A percentile compares a stretch with the other conserved stretches of the same genome.
Evolutionary conservation across 2,888 invertebrate genomes (phyloP).

Genomic region (Tyria jacobaeae): DNA sequence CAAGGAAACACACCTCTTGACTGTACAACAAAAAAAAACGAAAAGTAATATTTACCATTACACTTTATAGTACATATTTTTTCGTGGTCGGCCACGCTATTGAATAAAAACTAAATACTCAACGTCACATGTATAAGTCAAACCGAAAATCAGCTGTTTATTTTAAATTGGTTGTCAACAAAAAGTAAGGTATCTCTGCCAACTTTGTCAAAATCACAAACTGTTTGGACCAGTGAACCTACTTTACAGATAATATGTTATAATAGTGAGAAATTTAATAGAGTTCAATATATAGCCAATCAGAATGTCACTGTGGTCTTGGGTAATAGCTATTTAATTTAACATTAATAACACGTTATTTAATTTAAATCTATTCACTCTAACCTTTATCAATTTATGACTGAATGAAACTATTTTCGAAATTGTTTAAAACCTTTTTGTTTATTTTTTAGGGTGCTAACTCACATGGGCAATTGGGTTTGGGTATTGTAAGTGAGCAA

Average conservation of each 20-base stretch:
- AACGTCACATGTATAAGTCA: background rate
- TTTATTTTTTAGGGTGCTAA: constrained; percentile 91
- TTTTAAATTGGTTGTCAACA: no score
- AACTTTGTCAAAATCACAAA: background rate
- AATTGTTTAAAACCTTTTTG: background rate
- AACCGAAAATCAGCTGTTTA: background rate
- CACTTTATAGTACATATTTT: no score
- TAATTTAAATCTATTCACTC: constrained; percentile 36
- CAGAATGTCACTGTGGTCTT: constrained; percentile 68
- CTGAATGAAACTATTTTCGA: background rate
- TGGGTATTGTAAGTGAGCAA: constrained; percentile 89
- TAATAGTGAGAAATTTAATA: background rate
- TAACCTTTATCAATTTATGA: background rate
- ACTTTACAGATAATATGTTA: background rate
- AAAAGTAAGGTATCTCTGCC: no score
- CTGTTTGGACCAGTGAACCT: background rate
- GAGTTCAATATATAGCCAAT: background rate
- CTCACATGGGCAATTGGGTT: constrained; percentile 93
- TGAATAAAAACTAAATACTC: no score
- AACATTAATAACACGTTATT: constrained; percentile 46
- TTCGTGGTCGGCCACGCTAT: no score
- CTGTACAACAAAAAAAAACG: no score
- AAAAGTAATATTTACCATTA: no score
- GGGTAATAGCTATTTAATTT: constrained; percentile 58
- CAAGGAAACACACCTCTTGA: no score